Percentiles rank a stretch among this genome's conserved stretches.
Conservation (phyloP, 2,797 vertebrate species). For the Lates japonicus region DNA sequence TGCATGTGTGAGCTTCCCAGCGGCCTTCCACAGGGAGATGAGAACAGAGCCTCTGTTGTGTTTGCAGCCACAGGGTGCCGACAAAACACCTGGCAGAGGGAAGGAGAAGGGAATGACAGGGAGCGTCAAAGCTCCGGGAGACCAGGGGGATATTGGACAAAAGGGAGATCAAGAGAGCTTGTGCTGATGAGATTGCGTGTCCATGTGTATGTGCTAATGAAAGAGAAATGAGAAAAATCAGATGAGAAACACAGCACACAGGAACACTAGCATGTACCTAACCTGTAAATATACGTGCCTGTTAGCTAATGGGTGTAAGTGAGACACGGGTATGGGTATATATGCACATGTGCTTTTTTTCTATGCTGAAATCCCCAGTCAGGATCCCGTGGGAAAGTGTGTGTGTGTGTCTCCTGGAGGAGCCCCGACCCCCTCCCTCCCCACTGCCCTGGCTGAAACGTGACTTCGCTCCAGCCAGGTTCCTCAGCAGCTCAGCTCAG, state of each 20-base stretch:
- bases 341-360: conserved; percentile 10
- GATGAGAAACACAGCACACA: not conserved
- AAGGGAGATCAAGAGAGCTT: not conserved
- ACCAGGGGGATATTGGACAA: conserved; percentile 11
- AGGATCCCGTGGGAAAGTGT: conserved; percentile 57
- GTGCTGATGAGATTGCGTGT: not conserved
- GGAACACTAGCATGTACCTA: not conserved
- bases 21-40: conserved; percentile 50
- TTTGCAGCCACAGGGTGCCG: conserved; percentile 36
- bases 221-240: conserved; percentile 16
- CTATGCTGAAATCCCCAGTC: conserved; percentile 13
- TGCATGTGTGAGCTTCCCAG: conserved; percentile 45
- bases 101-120: conserved; percentile 29
- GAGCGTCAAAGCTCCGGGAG: conserved; percentile 30
- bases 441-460: conserved; percentile 34
- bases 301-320: conserved; percentile 9
- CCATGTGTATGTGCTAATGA: conserved; percentile 17
- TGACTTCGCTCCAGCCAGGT: conserved; percentile 46
- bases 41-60: conserved; percentile 68
- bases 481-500: conserved; percentile 40
- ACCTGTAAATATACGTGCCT: not conserved
- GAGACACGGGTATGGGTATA: not conserved
- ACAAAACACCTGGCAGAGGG: conserved; percentile 62
- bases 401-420: conserved; percentile 50
- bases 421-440: not conserved